A percentile compares a stretch with the other conserved stretches of the same genome.
These are phyloP conservation scores for Schizopygopsis malacanthus DNA, from an alignment of 2,797 vertebrate species.

Conservation along the genomic window DNA sequence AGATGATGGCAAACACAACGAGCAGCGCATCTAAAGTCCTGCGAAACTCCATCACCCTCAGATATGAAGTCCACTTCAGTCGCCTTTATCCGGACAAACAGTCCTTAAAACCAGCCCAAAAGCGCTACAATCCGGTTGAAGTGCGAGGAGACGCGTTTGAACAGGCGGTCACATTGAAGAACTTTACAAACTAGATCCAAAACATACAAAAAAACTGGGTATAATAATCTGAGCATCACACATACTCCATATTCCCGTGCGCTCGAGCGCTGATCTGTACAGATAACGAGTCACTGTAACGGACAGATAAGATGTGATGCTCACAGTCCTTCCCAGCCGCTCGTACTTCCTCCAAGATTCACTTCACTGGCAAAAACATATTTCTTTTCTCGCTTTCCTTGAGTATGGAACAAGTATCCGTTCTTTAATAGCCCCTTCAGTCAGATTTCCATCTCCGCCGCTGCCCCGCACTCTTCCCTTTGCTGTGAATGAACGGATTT, in stretches of 20 bases:
- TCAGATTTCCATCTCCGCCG: conserved; percentile 44
- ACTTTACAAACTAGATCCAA: conserved; percentile 55
- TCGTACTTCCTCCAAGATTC: conserved; percentile 17
- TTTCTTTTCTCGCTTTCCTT: conserved; percentile 1
- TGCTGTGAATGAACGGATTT: conserved; percentile 60
- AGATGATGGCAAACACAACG: conserved; percentile 68
- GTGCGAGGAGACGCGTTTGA: background rate
- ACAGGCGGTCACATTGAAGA: conserved; percentile 46
- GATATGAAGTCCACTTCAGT: conserved; percentile 13
- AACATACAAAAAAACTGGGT: conserved; percentile 10
- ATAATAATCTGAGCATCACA: conserved; percentile 51
- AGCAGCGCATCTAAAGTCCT: conserved; percentile 65
- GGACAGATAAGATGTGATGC: conserved; percentile 28
- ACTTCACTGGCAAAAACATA: conserved; percentile 6
- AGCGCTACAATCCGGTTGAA: conserved; percentile 37
- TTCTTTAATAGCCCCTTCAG: conserved; percentile 36
- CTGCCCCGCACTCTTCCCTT: conserved; percentile 37
- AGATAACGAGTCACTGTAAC: conserved; percentile 31
- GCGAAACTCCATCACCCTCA: conserved; percentile 74
- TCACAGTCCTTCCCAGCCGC: conserved; percentile 16
- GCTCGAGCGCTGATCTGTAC: conserved; percentile 22
- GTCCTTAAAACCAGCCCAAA: conserved; percentile 40
- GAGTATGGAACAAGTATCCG: conserved; percentile 1
- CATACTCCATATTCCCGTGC: conserved; percentile 34
- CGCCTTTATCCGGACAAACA: conserved; percentile 18